Evolutionary conservation across 1,140 invertebrate genomes (phyloP).

Genomic region (Microplitis demolitor): DNA sequence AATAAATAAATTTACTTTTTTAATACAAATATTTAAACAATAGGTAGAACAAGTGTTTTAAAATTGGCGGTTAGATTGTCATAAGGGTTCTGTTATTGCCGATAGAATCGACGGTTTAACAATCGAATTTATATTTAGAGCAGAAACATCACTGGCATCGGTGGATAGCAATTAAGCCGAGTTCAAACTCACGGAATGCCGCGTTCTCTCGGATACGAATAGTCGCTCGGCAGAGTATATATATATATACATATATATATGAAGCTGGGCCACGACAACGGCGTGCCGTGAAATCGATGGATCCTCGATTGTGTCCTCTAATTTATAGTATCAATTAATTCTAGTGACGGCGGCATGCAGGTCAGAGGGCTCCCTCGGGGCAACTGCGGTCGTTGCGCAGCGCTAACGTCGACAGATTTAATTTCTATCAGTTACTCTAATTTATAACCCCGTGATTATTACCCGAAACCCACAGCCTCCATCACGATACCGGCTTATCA

Average conservation of each 20-base stretch:
- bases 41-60: too few relatives aligned
- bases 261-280: slow-evolving; percentile 31
- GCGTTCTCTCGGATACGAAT: slow-evolving; percentile 21
- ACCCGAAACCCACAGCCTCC: too few relatives aligned
- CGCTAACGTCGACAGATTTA: slow-evolving; percentile 46
- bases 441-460: slow-evolving; percentile 37
- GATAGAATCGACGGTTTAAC: background rate
- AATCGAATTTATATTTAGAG: background rate
- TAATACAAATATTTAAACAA: background rate
- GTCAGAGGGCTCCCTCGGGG: background rate
- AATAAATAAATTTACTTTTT: background rate
- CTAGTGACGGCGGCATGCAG: slow-evolving; percentile 35
- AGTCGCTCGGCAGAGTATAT: background rate
- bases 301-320: slow-evolving; percentile 55
- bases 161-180: slow-evolving; percentile 34
- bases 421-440: slow-evolving; percentile 56
- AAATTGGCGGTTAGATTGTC: too few relatives aligned
- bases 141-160: background rate
- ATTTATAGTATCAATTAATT: slow-evolving; percentile 62
- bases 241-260: too few relatives aligned
- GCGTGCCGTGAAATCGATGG: slow-evolving; percentile 47
- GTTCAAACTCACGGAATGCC: slow-evolving; percentile 31
- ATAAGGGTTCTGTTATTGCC: background rate
- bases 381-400: slow-evolving; percentile 25
- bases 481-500: too few relatives aligned